Evolutionary conservation across 2,113 vertebrate species (phyloP).

Genomic region (Tenrec ecaudatus): DNA sequence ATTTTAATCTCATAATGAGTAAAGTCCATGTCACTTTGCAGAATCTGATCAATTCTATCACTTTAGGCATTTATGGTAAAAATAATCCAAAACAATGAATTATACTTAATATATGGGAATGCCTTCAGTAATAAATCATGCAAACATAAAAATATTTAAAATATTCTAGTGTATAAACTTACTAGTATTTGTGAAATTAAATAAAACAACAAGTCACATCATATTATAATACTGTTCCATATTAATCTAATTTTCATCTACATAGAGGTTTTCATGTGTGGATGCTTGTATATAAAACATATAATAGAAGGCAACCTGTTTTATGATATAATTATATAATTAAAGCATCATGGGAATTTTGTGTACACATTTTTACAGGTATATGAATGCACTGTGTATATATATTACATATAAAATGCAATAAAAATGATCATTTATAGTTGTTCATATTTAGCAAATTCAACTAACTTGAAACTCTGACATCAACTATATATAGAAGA

Average conservation of each 20-base stretch:
- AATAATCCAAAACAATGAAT: conserved; percentile 8
- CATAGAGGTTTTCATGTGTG: not conserved
- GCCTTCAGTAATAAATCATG: not conserved
- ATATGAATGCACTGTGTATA: not conserved
- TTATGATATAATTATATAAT: too few species aligned
- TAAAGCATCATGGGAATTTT: not conserved
- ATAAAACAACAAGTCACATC: not conserved
- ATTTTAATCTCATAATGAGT: not conserved
- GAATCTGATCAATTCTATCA: not conserved
- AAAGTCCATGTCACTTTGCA: not conserved
- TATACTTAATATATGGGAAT: not conserved
- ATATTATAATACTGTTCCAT: not conserved
- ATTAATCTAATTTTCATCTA: not conserved
- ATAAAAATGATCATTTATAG: not conserved
- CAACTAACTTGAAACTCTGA: not conserved
- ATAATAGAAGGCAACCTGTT: too few species aligned
- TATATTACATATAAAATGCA: not conserved
- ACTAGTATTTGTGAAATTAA: not conserved
- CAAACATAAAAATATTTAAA: not conserved
- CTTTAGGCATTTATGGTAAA: not conserved
- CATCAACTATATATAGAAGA: not conserved
- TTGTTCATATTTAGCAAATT: not conserved
- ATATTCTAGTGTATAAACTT: not conserved
- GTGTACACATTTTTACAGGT: not conserved
- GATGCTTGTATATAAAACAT: not conserved